Conservation (phyloP, 1,140 invertebrate species). For the Aphelinus atriplicis region DNA sequence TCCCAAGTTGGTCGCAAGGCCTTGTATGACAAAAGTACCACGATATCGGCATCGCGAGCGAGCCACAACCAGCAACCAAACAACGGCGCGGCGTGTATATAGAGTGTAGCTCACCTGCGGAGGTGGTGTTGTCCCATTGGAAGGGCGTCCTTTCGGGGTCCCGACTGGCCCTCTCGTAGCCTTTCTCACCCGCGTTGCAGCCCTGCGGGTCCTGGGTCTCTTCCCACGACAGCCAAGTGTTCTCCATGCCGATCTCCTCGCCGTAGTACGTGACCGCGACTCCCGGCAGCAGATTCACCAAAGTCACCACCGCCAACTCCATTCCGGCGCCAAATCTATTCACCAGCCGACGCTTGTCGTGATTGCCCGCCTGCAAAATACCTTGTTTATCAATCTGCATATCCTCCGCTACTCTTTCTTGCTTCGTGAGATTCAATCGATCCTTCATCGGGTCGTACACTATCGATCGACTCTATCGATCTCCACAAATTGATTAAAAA, state of each 20-base stretch:
- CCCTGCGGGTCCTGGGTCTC: constrained; percentile 70
- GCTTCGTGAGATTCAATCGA: no score
- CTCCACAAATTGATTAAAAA: no score
- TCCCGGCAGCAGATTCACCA: constrained; percentile 77
- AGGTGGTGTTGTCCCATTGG: constrained; percentile 72
- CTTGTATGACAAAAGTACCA: no score
- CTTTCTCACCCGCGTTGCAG: constrained; percentile 67
- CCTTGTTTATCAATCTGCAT: no score
- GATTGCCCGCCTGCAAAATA: constrained; percentile 70
- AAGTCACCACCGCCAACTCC: constrained; percentile 75
- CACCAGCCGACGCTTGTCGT: constrained; percentile 72
- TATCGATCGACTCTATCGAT: no score
- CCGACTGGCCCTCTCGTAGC: constrained; percentile 67
- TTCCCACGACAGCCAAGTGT: constrained; percentile 68
- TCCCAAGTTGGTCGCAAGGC: no score
- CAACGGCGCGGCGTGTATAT: no score
- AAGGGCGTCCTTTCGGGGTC: constrained; percentile 80
- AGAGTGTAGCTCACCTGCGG: constrained; percentile 66
- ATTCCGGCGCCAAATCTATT: constrained; percentile 71
- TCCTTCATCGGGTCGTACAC: no score
- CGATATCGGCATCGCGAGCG: no score
- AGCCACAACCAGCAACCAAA: no score
- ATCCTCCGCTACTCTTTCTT: no score
- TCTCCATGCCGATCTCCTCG: constrained; percentile 77
- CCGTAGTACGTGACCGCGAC: constrained; percentile 82